Evolutionary conservation across 2,113 vertebrate genomes (phyloP).

Genomic region (Eolophus roseicapilla): DNA sequence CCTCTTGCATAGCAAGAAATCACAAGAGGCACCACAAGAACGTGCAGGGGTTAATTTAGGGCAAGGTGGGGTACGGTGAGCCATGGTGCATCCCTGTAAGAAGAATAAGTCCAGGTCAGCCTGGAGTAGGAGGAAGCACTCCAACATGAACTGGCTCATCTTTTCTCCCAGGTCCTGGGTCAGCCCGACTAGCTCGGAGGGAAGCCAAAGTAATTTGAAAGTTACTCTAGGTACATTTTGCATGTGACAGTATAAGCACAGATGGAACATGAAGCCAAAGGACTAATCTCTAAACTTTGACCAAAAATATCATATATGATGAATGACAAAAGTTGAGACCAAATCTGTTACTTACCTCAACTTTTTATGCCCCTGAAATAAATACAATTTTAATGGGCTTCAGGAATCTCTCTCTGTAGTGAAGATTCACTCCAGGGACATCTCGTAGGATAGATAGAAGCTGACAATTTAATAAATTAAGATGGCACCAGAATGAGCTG

Average conservation of each 20-base stretch:
- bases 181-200: not conserved
- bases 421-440: not conserved
- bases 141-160: not conserved
- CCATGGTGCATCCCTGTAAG: too few species aligned
- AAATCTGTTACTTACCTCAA: not conserved
- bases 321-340: not conserved
- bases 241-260: fast-evolving
- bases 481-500: not conserved
- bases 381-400: not conserved
- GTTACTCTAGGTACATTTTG: not conserved
- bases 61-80: too few species aligned
- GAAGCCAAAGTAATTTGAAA: not conserved
- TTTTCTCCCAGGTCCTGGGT: not conserved
- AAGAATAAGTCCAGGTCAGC: fast-evolving
- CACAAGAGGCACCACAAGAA: not conserved
- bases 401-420: not conserved
- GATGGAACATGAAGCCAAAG: not conserved
- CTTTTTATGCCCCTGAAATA: not conserved
- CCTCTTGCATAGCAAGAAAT: not conserved
- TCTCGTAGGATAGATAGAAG: not conserved
- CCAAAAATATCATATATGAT: not conserved
- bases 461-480: conserved; percentile 34
- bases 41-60: fast-evolving
- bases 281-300: not conserved
- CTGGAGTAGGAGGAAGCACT: not conserved